Conservation (phyloP, 1,140 invertebrate species). For the Drosophila guanche region DNA sequence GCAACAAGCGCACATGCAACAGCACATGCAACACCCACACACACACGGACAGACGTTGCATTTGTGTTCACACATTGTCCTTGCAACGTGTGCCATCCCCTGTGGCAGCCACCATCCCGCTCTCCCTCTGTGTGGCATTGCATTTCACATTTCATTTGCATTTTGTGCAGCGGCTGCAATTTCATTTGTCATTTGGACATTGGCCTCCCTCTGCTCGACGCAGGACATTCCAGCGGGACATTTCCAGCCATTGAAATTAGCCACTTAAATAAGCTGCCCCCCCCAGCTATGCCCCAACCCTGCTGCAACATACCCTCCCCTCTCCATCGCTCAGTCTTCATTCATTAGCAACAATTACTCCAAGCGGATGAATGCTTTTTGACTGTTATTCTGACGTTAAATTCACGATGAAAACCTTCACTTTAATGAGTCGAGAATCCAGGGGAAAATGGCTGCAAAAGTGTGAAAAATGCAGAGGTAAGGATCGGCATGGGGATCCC, state of each 20-base stretch:
- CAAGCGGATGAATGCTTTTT: slow-evolving; percentile 55
- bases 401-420: slow-evolving; percentile 65
- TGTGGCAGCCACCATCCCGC: slow-evolving; percentile 1
- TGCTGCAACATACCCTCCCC: background rate
- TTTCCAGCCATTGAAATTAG: slow-evolving; percentile 66
- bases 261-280: slow-evolving; percentile 63
- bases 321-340: background rate
- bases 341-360: slow-evolving; percentile 81
- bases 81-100: slow-evolving; percentile 23
- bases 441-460: background rate
- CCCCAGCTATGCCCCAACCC: background rate
- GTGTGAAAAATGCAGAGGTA: too few relatives aligned
- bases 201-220: background rate
- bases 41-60: slow-evolving; percentile 22
- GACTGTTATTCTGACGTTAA: slow-evolving; percentile 43
- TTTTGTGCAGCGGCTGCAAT: slow-evolving; percentile 79
- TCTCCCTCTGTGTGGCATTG: background rate
- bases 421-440: slow-evolving; percentile 47
- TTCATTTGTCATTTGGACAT: slow-evolving; percentile 60
- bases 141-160: slow-evolving; percentile 79
- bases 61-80: slow-evolving; percentile 74
- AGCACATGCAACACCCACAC: slow-evolving; percentile 30
- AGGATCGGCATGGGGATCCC: too few relatives aligned
- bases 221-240: slow-evolving; percentile 42
- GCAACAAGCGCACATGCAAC: slow-evolving; percentile 7